Percentiles rank a stretch among this genome's conserved stretches.
These are phyloP conservation scores for Hydropsyche betteni DNA, from an alignment of 2,888 invertebrate genomes.

Conservation along the genomic window DNA sequence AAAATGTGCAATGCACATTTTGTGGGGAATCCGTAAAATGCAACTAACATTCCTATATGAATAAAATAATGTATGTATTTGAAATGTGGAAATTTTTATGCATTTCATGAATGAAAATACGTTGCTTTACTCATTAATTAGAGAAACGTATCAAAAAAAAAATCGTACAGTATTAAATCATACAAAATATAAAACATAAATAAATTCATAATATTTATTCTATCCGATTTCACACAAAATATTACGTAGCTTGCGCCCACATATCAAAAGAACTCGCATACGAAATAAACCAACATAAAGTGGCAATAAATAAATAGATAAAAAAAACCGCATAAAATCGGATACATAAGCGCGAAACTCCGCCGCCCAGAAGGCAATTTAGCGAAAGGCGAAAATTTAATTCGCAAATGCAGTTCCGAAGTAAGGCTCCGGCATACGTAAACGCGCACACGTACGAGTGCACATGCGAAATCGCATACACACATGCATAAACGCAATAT, in stretches of 20 bases:
- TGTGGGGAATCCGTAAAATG: too few species aligned
- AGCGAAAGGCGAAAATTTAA: slow-evolving; percentile 26
- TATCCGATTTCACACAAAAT: not conserved
- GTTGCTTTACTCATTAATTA: too few species aligned
- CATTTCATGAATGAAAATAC: too few species aligned
- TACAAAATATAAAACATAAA: slow-evolving; percentile 3
- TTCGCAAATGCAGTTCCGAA: slow-evolving; percentile 29
- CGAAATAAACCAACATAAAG: not conserved
- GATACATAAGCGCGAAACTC: not conserved
- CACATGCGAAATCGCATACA: not conserved
- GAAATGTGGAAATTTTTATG: too few species aligned
- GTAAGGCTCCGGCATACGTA: not conserved
- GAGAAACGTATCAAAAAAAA: too few species aligned
- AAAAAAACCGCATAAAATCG: not conserved
- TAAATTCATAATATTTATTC: not conserved
- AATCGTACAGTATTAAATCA: not conserved
- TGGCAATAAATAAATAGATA: not conserved
- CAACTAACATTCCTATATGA: too few species aligned
- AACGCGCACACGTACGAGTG: not conserved
- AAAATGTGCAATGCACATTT: too few species aligned
- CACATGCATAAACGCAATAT: too few species aligned
- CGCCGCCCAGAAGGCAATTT: not conserved
- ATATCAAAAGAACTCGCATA: too few species aligned
- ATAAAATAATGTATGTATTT: too few species aligned
- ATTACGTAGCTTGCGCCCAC: not conserved